Evolutionary conservation across 2,113 vertebrate species (phyloP), one percentile per base, ranked within the genome.

Genomic region (Boleophthalmus pectinirostris): DNA sequence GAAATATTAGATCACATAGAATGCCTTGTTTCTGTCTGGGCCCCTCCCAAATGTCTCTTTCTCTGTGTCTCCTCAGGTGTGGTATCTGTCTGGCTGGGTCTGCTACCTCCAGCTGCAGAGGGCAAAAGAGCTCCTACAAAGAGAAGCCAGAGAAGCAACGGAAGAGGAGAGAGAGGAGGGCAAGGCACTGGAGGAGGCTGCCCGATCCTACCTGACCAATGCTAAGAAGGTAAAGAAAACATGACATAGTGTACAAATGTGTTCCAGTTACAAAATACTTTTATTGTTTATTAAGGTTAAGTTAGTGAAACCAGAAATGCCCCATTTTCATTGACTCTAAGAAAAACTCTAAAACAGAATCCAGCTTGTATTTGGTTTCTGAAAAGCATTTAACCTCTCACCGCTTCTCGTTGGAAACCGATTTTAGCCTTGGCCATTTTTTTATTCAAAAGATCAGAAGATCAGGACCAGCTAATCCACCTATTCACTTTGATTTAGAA

Each of bases 31-130:
- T 54, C 80, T 20, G 81, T 66, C 24, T 72, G 25, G 49, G 47
- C 56, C 21, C 51, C 63, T 35, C 25, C 23, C 38, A 54, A 4
- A 54, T 24, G 10, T 20, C 61, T 68, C 65, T 61, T 33, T 79
- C n/a, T 70, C 70, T 86, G 73, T 86, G 73, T 79, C 85, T 89
- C 58, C 77, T 73, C 87, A 94, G 92, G 91, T 95, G 79, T 94
- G 91, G 92, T 95, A 92, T 85, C 88, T 95, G 81, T 93, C 93
- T 12, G 94, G 90, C 65, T 94, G 90, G 85, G 86, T 89, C 70
- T 93, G 90, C 85, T 95, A 91, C 88, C 91, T 95, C 85, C 92
- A 91, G 78, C n/a, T 85, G 57, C 70, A 69, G 23, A 90, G 87
- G 61, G 87, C 85, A 45, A 88, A 88, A 65, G 78, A 90, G 51